These are phyloP conservation scores for Syngnathus acus DNA, from an alignment of 2,797 vertebrate genomes.

Conservation along the genomic window DNA sequence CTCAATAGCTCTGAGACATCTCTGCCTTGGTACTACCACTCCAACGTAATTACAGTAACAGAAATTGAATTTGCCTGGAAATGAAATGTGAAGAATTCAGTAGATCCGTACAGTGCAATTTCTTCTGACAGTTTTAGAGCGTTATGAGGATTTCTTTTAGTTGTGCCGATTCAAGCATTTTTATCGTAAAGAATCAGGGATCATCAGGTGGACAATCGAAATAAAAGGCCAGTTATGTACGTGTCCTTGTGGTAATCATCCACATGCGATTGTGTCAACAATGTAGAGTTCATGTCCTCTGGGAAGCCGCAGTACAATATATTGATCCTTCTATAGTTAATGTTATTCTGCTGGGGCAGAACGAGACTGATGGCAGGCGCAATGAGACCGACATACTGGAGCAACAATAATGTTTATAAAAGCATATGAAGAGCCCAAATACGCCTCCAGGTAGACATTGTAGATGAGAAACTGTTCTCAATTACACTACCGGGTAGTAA, in stretches of 20 bases:
- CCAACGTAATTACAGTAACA: not conserved
- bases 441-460: too few species aligned
- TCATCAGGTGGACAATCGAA: not conserved
- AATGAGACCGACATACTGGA: too few species aligned
- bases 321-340: slow-evolving; percentile 18
- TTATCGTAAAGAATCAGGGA: not conserved
- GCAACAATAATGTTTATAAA: too few species aligned
- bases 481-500: too few species aligned
- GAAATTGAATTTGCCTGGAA: not conserved
- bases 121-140: not conserved
- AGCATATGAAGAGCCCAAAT: too few species aligned
- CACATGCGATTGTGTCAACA: not conserved
- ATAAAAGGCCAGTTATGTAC: not conserved
- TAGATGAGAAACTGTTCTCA: too few species aligned
- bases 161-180: not conserved
- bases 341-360: too few species aligned
- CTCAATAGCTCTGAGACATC: not conserved
- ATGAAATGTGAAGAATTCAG: not conserved
- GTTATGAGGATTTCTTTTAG: not conserved
- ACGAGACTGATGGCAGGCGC: too few species aligned
- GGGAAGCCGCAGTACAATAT: slow-evolving; percentile 3
- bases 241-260: not conserved
- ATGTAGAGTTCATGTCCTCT: not conserved
- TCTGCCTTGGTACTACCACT: not conserved
- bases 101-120: not conserved